Evolutionary conservation across 2,113 vertebrate species (phyloP).

Genomic region (Zosterops hypoxanthus): DNA sequence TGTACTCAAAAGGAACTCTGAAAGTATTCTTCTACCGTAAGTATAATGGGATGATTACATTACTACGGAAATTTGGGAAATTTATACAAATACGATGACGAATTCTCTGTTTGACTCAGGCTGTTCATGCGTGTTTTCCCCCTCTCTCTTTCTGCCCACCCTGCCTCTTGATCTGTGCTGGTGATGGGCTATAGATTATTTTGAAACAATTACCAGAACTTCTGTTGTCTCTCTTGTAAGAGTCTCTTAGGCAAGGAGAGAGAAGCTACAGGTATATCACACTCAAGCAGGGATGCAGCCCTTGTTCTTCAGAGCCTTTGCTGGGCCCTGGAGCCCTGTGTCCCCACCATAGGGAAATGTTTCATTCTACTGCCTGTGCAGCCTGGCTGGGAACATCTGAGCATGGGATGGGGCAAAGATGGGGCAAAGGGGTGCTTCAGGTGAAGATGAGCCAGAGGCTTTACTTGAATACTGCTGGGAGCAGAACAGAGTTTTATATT

Average conservation of each 20-base stretch:
- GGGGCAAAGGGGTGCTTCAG: background rate
- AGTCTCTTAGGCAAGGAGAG: background rate
- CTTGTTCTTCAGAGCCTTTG: background rate
- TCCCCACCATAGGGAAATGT: background rate
- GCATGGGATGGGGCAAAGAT: background rate
- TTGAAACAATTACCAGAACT: background rate
- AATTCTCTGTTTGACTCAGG: background rate
- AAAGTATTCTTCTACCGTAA: background rate
- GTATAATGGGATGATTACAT: background rate
- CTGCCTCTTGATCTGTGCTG: background rate
- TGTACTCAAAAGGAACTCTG: constrained; percentile 18
- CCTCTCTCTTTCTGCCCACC: background rate
- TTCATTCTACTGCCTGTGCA: background rate
- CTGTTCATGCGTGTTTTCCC: background rate
- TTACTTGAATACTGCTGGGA: background rate
- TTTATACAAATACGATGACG: background rate
- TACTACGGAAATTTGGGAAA: background rate
- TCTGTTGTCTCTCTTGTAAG: background rate
- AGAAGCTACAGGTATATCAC: background rate
- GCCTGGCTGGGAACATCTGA: background rate
- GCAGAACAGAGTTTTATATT: background rate
- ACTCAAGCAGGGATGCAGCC: background rate
- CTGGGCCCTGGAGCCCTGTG: accelerated
- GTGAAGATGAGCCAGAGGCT: background rate
- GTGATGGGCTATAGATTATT: background rate